Conservation (phyloP, 1,140 invertebrate genomes). For the Polypedilum pembai region DNA sequence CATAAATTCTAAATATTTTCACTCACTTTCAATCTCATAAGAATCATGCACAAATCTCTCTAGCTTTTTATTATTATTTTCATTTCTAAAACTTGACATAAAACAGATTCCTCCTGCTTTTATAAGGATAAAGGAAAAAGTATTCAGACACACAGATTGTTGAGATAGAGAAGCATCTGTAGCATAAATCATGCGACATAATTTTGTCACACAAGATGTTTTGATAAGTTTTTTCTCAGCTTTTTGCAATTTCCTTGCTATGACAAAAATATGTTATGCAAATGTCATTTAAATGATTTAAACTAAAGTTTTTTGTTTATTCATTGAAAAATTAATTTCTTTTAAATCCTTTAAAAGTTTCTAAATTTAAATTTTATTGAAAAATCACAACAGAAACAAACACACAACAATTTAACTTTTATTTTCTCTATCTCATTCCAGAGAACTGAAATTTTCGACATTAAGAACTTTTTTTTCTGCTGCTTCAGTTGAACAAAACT, state of each 20-base stretch:
- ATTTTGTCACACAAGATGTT: conserved; percentile 28
- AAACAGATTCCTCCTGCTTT: not conserved
- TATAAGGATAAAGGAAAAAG: not conserved
- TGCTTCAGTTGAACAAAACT: too few species aligned
- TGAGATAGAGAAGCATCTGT: not conserved
- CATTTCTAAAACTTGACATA: not conserved
- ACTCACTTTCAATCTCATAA: not conserved
- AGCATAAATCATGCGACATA: conserved; percentile 23
- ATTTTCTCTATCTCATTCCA: too few species aligned
- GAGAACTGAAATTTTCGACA: too few species aligned
- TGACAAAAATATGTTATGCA: too few species aligned
- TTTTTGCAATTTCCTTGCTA: not conserved
- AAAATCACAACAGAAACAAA: too few species aligned
- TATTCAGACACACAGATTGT: conserved; percentile 14
- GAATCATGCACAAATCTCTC: not conserved
- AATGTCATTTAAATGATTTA: too few species aligned
- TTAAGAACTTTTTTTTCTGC: too few species aligned
- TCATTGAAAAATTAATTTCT: too few species aligned
- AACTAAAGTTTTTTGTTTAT: too few species aligned
- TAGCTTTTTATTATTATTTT: not conserved
- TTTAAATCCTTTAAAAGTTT: too few species aligned
- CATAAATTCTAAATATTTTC: not conserved
- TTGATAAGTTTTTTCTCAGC: not conserved
- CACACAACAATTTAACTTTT: too few species aligned
- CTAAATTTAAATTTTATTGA: too few species aligned